phyloP scores from a whole-genome alignment of 2,888 invertebrate genomes.

The Papilio elwesi region DNA sequence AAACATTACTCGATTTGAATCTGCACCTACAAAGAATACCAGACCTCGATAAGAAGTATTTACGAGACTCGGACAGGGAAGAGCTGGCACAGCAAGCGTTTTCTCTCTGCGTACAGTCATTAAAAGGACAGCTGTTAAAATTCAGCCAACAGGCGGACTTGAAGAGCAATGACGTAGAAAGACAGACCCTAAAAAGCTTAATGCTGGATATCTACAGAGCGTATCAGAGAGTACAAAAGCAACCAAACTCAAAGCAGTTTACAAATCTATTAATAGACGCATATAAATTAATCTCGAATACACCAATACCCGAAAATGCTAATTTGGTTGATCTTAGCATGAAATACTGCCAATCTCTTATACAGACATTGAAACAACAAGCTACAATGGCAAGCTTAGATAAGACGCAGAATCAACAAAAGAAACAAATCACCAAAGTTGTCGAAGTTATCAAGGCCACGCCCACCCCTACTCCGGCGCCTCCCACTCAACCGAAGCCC shows the following conservation, averaged over 20 bases:
- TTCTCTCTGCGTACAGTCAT: slow-evolving; percentile 88
- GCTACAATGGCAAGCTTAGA: slow-evolving; percentile 71
- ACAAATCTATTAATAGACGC: slow-evolving; percentile 87
- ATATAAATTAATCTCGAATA: slow-evolving; percentile 87
- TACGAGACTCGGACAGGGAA: slow-evolving; percentile 93
- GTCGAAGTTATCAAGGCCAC: slow-evolving; percentile 55
- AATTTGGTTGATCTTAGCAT: slow-evolving; percentile 87
- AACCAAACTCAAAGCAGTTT: slow-evolving; percentile 84
- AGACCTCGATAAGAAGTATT: slow-evolving; percentile 94
- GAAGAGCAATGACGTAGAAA: slow-evolving; percentile 75
- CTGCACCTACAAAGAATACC: slow-evolving; percentile 91
- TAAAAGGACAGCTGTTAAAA: slow-evolving; percentile 86
- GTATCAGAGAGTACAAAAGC: slow-evolving; percentile 88
- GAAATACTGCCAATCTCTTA: slow-evolving; percentile 88
- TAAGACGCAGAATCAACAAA: slow-evolving; percentile 69
- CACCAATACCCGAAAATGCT: slow-evolving; percentile 84
- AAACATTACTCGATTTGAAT: slow-evolving; percentile 90
- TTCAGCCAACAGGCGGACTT: slow-evolving; percentile 78
- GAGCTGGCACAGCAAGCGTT: slow-evolving; percentile 92
- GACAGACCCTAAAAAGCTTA: slow-evolving; percentile 77
- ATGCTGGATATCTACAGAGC: slow-evolving; percentile 86
- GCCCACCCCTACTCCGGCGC: slow-evolving; percentile 44
- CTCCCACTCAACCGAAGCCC: slow-evolving; percentile 50
- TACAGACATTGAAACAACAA: slow-evolving; percentile 83
- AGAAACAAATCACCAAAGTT: slow-evolving; percentile 65